Conservation (phyloP, 2,797 vertebrate species). For the Mus minutoides region DNA sequence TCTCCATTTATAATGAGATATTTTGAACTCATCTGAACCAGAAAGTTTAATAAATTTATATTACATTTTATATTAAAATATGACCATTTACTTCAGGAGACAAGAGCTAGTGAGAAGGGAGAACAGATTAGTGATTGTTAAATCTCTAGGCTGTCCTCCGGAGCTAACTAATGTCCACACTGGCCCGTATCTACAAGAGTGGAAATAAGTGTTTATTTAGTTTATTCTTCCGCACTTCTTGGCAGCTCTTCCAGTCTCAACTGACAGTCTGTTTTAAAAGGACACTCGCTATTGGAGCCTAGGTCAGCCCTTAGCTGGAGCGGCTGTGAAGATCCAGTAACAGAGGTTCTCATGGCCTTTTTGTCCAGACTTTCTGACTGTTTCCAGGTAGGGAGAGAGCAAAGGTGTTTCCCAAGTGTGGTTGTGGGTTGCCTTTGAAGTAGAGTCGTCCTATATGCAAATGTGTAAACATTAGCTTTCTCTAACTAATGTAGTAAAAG, state of each 20-base stretch:
- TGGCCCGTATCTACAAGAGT: conserved; percentile 72
- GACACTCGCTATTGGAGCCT: conserved; percentile 83
- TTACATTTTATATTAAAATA: conserved; percentile 84
- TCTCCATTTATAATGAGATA: conserved; percentile 91
- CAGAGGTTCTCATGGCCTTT: conserved; percentile 78
- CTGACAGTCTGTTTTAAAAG: conserved; percentile 79
- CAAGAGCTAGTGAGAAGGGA: conserved; percentile 40
- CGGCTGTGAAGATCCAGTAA: conserved; percentile 60
- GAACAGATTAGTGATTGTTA: conserved; percentile 60
- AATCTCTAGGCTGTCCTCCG: conserved; percentile 69
- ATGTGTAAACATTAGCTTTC: conserved; percentile 57
- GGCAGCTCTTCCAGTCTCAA: conserved; percentile 82
- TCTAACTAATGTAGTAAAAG: conserved; percentile 12
- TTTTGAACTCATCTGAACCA: conserved; percentile 90
- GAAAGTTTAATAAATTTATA: conserved; percentile 89
- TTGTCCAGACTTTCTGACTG: conserved; percentile 78
- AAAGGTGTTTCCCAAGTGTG: conserved; percentile 66
- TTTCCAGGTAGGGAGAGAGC: conserved; percentile 49
- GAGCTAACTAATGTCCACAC: conserved; percentile 33
- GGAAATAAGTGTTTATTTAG: conserved; percentile 82
- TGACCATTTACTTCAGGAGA: conserved; percentile 81
- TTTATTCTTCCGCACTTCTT: conserved; percentile 82
- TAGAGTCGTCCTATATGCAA: conserved; percentile 66
- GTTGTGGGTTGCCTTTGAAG: conserved; percentile 67
- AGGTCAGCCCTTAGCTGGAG: conserved; percentile 75